These are phyloP conservation scores for Diadegma fenestrale DNA, from an alignment of 2,888 invertebrate genomes.

Conservation along the genomic window DNA sequence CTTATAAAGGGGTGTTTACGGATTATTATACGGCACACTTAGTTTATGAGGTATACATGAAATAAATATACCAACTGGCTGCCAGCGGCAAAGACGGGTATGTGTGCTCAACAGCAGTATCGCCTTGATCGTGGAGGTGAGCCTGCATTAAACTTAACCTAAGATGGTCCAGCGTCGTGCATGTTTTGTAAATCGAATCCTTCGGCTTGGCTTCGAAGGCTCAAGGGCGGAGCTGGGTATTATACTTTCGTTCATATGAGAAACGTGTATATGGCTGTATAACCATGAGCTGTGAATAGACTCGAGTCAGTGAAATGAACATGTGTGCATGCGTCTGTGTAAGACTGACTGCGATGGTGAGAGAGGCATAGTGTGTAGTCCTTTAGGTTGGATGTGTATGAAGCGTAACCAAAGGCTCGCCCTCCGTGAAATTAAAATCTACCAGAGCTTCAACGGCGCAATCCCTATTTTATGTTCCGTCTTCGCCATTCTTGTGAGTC, in stretches of 20 bases:
- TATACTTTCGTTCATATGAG: conserved; percentile 14
- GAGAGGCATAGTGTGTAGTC: conserved; percentile 54
- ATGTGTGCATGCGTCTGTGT: conserved; percentile 11
- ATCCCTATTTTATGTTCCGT: conserved; percentile 77
- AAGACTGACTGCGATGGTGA: conserved; percentile 23
- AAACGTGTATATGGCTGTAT: not conserved
- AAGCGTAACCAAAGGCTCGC: conserved; percentile 83
- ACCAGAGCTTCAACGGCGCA: conserved; percentile 83
- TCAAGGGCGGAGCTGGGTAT: conserved; percentile 44
- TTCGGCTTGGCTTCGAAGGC: conserved; percentile 39
- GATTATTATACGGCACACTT: conserved; percentile 54
- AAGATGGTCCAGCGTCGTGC: conserved; percentile 57
- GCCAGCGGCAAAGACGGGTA: conserved; percentile 31
- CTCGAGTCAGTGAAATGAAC: conserved; percentile 16
- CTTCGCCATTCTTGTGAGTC: conserved; percentile 58
- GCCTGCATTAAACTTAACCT: conserved; percentile 42
- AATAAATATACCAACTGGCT: conserved; percentile 29
- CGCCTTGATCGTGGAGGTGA: conserved; percentile 58
- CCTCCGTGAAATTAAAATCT: conserved; percentile 85
- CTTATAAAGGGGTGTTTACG: conserved; percentile 59
- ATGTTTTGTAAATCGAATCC: conserved; percentile 48
- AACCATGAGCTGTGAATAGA: conserved; percentile 27
- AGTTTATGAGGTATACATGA: conserved; percentile 13
- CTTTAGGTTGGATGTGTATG: conserved; percentile 80
- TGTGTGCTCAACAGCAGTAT: conserved; percentile 52